Base-by-base conservation (phyloP, 2,797 vertebrate species). In the Decapterus maruadsi region DNA sequence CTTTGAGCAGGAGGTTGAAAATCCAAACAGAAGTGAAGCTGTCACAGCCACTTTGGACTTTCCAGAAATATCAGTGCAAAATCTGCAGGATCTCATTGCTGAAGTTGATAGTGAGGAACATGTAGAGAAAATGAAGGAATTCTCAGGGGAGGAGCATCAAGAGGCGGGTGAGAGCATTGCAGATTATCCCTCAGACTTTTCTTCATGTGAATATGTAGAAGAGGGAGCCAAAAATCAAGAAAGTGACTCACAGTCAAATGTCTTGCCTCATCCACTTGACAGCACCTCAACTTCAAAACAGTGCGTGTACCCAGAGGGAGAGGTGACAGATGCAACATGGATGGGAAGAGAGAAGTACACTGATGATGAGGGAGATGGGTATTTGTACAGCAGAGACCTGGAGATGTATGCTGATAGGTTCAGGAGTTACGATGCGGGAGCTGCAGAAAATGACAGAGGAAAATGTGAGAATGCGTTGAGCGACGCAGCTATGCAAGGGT, bases 121-220 rank as follows among this genome's bases (percentile, higher is more conserved):
- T 40, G 54, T 4, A 1, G 83, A 85, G 58, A 93, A 93, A 71
- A 77, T 94, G 1, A 90, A 90, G 59, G 91, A 94, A 61, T 95
- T 96, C 84, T 94, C 91, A 4, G 95, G 92, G 51, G 93, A 94
- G 14, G 94, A 95, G 68, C 92, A 93, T 75, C 92, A 95, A 59
- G 90, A 92, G 38, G 92, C 90, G 3, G 93, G 93, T 31, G 95
- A 95, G 89, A 91, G 90, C 38, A 90, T 94, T 77, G 94, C 95
- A 75, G 95, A 95, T 58, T 95, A 93, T 65, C 93, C 94, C 5
- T 94, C 90, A 12, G 95, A 95, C 82, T 88, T 93, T 63, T 94
- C 92, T 12, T 89, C 92, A 4, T 90, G 88, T 82, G 94, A 94
- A 78, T 90, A 88, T 26, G 63, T 79, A 34, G 88, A 84, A 14